Percentiles rank a stretch among this genome's conserved stretches.
Conservation (phyloP, 2,888 invertebrate species). For the Microplitis deprimator region DNA sequence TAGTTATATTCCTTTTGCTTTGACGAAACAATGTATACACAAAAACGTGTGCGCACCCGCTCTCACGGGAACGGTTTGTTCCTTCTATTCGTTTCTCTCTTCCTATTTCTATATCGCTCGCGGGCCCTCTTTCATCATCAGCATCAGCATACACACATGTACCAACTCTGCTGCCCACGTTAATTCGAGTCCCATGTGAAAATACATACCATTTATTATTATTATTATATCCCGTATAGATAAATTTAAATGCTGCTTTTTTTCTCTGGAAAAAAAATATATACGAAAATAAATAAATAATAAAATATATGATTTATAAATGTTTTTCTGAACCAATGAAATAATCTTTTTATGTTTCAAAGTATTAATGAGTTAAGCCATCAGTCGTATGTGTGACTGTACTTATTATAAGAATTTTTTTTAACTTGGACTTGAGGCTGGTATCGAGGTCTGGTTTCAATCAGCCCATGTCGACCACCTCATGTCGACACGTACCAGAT, state of each 20-base stretch:
- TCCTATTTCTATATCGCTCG: slow-evolving; percentile 13
- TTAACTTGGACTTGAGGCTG: not conserved
- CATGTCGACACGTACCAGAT: slow-evolving; percentile 48
- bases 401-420: slow-evolving; percentile 8
- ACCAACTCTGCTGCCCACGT: slow-evolving; percentile 10
- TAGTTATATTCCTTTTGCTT: slow-evolving; percentile 33
- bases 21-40: slow-evolving; percentile 33
- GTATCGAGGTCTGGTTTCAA: slow-evolving; percentile 42
- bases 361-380: not conserved
- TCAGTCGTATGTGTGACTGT: not conserved
- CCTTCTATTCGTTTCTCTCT: slow-evolving; percentile 6
- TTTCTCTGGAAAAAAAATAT: not conserved
- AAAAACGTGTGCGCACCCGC: slow-evolving; percentile 37
- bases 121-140: slow-evolving; percentile 15
- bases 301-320: not conserved
- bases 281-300: not conserved
- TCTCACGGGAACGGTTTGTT: slow-evolving; percentile 34
- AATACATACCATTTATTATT: slow-evolving; percentile 5
- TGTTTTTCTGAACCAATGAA: not conserved
- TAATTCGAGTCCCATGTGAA: slow-evolving; percentile 30
- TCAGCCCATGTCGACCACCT: slow-evolving; percentile 41
- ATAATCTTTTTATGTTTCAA: not conserved
- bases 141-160: slow-evolving; percentile 23
- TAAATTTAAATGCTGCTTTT: not conserved
- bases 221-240: not conserved